phyloP scores from a whole-genome alignment of 2,113 vertebrate genomes.

The Lophura nycthemera region DNA sequence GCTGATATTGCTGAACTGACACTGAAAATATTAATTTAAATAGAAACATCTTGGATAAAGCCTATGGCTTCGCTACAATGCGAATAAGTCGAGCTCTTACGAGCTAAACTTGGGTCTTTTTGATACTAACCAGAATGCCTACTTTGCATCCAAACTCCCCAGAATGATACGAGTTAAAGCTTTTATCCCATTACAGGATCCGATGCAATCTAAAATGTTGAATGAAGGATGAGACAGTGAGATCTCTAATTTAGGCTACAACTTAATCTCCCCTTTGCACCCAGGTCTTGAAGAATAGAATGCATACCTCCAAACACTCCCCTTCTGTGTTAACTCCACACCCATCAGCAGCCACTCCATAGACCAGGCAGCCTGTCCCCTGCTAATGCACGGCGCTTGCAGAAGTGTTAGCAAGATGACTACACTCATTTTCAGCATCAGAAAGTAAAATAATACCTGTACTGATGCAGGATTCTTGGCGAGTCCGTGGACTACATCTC shows the following conservation, averaged over 20 bases:
- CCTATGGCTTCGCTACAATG: background rate
- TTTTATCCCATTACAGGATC: background rate
- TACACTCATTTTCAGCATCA: slow-evolving; percentile 42
- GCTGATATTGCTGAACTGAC: slow-evolving; percentile 63
- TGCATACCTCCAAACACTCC: background rate
- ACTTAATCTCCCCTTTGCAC: background rate
- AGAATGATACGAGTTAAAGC: background rate
- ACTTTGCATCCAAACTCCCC: background rate
- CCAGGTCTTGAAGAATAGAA: background rate
- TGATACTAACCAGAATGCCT: background rate
- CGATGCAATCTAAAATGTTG: background rate
- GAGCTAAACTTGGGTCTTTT: background rate
- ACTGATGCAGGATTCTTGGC: slow-evolving; percentile 12
- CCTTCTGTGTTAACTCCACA: background rate
- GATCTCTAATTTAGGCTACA: accelerated
- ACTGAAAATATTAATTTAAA: slow-evolving; percentile 64
- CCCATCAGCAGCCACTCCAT: background rate
- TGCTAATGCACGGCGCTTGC: background rate
- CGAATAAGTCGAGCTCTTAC: background rate
- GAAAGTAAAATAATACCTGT: slow-evolving; percentile 38
- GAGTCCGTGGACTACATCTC: slow-evolving; percentile 14
- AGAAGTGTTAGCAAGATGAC: slow-evolving; percentile 34
- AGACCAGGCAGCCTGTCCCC: background rate
- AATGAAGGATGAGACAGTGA: background rate
- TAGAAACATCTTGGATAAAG: slow-evolving; percentile 36